phyloP scores from a whole-genome alignment of 1,140 invertebrate genomes.

The Drosophila mayri region DNA sequence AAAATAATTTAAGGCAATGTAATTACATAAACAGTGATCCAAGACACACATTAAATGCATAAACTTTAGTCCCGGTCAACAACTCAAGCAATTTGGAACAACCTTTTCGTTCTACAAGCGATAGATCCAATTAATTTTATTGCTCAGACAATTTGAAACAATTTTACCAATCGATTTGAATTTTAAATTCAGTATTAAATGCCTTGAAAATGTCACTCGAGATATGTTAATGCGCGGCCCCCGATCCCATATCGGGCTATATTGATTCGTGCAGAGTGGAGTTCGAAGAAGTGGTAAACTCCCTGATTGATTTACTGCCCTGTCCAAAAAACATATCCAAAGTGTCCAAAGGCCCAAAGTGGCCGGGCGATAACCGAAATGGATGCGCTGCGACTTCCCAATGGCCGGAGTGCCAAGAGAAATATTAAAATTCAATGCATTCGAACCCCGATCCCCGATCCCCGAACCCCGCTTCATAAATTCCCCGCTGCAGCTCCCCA shows the following conservation, averaged over 20 bases:
- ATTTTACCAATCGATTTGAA: slow-evolving; percentile 23
- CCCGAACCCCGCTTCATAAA: slow-evolving; percentile 26
- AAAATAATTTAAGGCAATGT: not conserved
- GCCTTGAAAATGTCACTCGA: slow-evolving; percentile 10
- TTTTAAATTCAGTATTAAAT: slow-evolving; percentile 16
- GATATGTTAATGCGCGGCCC: slow-evolving; percentile 19
- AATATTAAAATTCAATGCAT: slow-evolving; percentile 53
- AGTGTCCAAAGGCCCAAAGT: slow-evolving; percentile 31
- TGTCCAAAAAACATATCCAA: slow-evolving; percentile 7
- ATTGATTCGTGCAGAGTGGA: slow-evolving; percentile 3
- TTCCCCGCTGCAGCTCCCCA: slow-evolving; percentile 34
- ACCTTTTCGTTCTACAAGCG: not conserved
- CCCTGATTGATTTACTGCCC: slow-evolving; percentile 66
- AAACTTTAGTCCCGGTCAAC: slow-evolving; percentile 2
- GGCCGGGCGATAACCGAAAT: slow-evolving; percentile 50
- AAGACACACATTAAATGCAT: slow-evolving; percentile 7
- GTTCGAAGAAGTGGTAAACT: slow-evolving; percentile 23
- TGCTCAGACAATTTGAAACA: not conserved
- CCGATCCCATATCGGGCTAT: not conserved
- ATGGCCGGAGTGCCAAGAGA: slow-evolving; percentile 42
- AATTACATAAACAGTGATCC: not conserved
- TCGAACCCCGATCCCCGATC: not conserved
- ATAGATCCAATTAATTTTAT: slow-evolving; percentile 10
- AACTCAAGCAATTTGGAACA: not conserved
- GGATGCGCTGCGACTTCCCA: slow-evolving; percentile 27